phyloP scores from a whole-genome alignment of 2,888 invertebrate genomes.

The Resseliella maxima region DNA sequence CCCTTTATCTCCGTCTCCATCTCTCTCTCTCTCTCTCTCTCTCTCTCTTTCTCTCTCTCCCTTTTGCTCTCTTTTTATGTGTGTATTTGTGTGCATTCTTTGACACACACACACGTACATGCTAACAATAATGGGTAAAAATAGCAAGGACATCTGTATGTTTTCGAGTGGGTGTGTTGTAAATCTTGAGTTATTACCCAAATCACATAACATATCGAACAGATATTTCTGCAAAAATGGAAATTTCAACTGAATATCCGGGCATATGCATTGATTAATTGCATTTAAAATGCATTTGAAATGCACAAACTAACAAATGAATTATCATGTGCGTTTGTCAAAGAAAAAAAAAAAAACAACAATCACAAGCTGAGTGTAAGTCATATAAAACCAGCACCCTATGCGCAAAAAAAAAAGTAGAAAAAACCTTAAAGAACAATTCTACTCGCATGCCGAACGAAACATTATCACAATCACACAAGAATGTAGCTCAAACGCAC shows the following conservation, averaged over 20 bases:
- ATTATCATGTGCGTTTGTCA: neutral
- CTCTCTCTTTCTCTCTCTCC: too few relatives aligned
- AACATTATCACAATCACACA: neutral
- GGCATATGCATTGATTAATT: neutral
- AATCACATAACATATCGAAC: neutral
- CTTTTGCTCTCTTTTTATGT: neutral
- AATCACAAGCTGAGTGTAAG: neutral
- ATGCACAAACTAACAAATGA: neutral
- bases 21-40: too few relatives aligned
- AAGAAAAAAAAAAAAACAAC: neutral
- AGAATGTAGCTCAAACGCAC: slow-evolving; percentile 35
- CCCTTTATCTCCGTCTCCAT: too few relatives aligned
- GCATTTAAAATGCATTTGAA: neutral
- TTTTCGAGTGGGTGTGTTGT: neutral
- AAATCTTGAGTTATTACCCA: neutral
- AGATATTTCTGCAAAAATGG: neutral
- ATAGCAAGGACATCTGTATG: slow-evolving; percentile 22
- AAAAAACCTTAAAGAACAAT: neutral
- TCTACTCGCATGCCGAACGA: neutral
- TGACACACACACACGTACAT: neutral
- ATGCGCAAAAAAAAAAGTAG: neutral
- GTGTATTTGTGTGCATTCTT: neutral
- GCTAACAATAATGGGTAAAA: neutral
- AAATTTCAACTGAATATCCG: neutral
- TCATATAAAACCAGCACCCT: neutral